A percentile compares a stretch with the other conserved stretches of the same genome.
Conservation (phyloP, 1,140 invertebrate genomes). For the honey bee (Apis mellifera) region Amel_HAv3.1 CM009941.2:3394001-3394500, state of each 20-base stretch:
- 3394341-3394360: too few species aligned
- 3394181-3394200: background rate
- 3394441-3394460: too few species aligned
- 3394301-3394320: too few species aligned
- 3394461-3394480: too few species aligned
- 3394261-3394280: background rate
- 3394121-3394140: background rate
- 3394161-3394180: background rate
- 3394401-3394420: too few species aligned
- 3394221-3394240: background rate
- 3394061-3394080: background rate
- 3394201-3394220: background rate
- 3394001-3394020: slow-evolving; percentile 17
- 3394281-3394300: too few species aligned
- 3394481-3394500: too few species aligned
- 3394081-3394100: slow-evolving; percentile 4
- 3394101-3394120: slow-evolving; percentile 17
- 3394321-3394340: too few species aligned
- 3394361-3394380: too few species aligned
- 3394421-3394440: too few species aligned
- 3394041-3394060: background rate
- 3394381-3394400: too few species aligned
- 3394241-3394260: too few species aligned
- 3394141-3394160: background rate
- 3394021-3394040: background rate